phyloP scores from a whole-genome alignment of 2,797 vertebrate species.

The Hozukius guyotensis region DNA sequence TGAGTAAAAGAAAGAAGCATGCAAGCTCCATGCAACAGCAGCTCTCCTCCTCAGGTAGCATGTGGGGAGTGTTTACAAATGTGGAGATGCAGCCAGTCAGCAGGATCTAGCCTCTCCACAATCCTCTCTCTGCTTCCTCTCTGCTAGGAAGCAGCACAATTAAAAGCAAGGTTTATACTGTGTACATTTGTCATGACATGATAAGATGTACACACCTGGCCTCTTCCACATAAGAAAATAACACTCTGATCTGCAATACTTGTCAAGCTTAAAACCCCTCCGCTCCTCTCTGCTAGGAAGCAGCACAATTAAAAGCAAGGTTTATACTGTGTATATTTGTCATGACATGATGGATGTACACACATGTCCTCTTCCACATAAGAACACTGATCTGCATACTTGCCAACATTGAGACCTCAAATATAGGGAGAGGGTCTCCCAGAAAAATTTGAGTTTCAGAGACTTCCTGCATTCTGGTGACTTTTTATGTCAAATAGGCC shows the following conservation, averaged over 20 bases:
- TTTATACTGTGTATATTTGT: conserved; percentile 1
- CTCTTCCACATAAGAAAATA: too few relatives aligned
- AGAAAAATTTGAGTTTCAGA: too few relatives aligned
- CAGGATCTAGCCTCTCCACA: conserved; percentile 42
- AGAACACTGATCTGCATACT: too few relatives aligned
- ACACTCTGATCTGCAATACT: too few relatives aligned
- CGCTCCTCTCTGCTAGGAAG: background rate
- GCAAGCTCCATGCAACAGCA: conserved; percentile 17
- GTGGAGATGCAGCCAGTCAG: conserved; percentile 54
- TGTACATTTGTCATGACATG: background rate
- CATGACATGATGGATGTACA: background rate
- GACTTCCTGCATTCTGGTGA: too few relatives aligned
- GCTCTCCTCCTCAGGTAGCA: conserved; percentile 70
- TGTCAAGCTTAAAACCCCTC: too few relatives aligned
- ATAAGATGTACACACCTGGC: too few relatives aligned
- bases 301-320: background rate
- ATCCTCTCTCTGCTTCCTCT: background rate
- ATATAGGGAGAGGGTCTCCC: too few relatives aligned
- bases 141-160: background rate
- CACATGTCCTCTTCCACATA: too few relatives aligned
- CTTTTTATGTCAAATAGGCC: too few relatives aligned
- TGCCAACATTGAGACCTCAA: too few relatives aligned
- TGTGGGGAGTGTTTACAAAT: conserved; percentile 86
- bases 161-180: background rate
- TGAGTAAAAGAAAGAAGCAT: conserved; percentile 81